These are phyloP conservation scores for Ailuropoda melanoleuca DNA, from an alignment of 2,113 vertebrate genomes.

Conservation along the genomic window DNA sequence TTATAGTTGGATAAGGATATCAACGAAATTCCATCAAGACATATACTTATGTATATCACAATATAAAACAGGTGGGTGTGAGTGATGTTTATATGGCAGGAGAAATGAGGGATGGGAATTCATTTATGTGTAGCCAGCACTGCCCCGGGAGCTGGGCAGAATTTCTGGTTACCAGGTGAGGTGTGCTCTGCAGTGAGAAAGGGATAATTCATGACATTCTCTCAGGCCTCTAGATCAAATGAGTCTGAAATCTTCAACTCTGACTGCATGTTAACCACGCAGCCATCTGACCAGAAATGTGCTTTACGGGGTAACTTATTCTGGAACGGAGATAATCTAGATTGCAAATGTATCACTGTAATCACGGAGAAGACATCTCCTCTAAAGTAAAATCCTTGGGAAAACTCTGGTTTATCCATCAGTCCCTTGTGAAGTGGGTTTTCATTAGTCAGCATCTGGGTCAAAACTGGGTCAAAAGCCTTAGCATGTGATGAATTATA, in stretches of 20 bases:
- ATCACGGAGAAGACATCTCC: no score
- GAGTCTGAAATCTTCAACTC: not conserved
- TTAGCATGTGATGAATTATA: not conserved
- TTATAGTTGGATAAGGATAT: not conserved
- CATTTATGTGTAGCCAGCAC: rapidly evolving
- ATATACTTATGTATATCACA: not conserved
- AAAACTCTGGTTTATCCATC: not conserved
- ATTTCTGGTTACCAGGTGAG: not conserved
- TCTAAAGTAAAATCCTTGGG: not conserved
- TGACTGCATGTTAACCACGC: no score
- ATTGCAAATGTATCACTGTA: no score
- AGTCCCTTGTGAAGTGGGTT: not conserved
- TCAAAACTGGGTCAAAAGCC: not conserved
- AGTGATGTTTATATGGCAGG: not conserved
- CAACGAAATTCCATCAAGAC: not conserved
- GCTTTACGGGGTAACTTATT: not conserved
- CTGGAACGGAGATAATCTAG: not conserved
- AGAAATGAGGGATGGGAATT: not conserved
- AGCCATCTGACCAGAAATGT: not conserved
- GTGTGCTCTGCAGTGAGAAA: not conserved
- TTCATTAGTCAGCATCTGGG: not conserved
- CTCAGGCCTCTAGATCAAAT: not conserved
- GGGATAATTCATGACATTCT: not conserved
- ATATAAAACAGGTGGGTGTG: not conserved
- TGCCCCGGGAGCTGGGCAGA: not conserved